phyloP scores from a whole-genome alignment of 2,113 vertebrate genomes.

The Acrocephalus arundinaceus region DNA sequence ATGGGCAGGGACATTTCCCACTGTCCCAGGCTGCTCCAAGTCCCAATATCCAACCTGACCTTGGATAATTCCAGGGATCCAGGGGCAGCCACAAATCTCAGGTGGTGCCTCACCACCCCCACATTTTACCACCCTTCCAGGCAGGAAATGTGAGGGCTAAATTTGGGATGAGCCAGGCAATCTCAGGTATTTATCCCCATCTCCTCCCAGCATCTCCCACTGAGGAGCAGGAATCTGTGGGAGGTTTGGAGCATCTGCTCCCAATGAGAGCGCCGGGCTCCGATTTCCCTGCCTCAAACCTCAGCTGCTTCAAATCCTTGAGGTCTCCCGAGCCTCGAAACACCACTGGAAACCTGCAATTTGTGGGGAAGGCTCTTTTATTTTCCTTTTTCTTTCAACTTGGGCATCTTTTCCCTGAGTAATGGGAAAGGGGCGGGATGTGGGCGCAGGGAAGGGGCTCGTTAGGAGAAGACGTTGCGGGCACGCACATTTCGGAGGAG shows the following conservation, averaged over 20 bases:
- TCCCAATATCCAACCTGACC: neutral
- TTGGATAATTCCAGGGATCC: rapidly evolving
- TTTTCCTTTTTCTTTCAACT: neutral
- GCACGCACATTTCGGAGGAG: neutral
- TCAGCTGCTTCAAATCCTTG: neutral
- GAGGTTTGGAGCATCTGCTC: neutral
- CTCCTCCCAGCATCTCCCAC: neutral
- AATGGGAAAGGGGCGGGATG: neutral
- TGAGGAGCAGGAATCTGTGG: neutral
- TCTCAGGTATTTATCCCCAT: neutral
- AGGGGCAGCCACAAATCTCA: neutral
- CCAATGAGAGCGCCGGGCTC: neutral
- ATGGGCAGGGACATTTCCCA: neutral
- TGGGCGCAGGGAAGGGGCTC: neutral
- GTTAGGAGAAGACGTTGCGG: neutral
- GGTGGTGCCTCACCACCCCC: neutral
- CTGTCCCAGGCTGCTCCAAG: neutral
- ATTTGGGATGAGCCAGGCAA: neutral
- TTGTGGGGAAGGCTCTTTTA: neutral
- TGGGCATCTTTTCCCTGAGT: neutral
- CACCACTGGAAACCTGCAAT: neutral
- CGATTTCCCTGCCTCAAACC: neutral
- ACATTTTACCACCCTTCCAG: neutral
- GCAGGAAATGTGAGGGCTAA: neutral
- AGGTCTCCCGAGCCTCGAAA: neutral